Percentiles rank a stretch among this genome's conserved stretches.
Evolutionary conservation across 1,140 invertebrate species (phyloP).

Genomic region (Sinella curviseta): DNA sequence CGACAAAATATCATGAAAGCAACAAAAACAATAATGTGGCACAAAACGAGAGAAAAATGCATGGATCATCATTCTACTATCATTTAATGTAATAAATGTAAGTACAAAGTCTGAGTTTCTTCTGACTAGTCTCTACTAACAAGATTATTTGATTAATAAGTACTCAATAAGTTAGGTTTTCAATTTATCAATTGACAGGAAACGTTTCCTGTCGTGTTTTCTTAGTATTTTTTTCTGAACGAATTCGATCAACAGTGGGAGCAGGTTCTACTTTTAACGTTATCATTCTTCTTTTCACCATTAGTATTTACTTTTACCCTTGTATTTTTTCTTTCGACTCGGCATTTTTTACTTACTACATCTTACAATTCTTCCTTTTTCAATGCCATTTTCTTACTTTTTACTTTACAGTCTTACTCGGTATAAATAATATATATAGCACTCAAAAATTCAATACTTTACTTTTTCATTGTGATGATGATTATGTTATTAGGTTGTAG

Average conservation of each 20-base stretch:
- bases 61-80: background rate
- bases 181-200: background rate
- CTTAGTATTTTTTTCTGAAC: too few species aligned
- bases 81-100: background rate
- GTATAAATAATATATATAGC: background rate
- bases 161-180: background rate
- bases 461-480: background rate
- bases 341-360: too few species aligned
- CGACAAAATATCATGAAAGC: background rate
- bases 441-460: background rate
- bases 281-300: background rate
- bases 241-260: too few species aligned
- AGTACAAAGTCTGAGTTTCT: constrained; percentile 21
- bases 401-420: background rate
- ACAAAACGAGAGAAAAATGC: background rate
- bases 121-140: background rate
- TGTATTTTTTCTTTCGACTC: background rate
- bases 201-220: too few species aligned
- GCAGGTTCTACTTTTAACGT: too few species aligned
- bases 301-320: background rate
- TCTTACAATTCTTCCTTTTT: background rate
- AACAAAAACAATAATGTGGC: background rate
- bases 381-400: too few species aligned
- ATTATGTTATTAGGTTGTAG: background rate
- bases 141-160: background rate